These are phyloP conservation scores for Emydura subglobosa DNA, from an alignment of 2,113 vertebrate species.

Conservation along the genomic window DNA sequence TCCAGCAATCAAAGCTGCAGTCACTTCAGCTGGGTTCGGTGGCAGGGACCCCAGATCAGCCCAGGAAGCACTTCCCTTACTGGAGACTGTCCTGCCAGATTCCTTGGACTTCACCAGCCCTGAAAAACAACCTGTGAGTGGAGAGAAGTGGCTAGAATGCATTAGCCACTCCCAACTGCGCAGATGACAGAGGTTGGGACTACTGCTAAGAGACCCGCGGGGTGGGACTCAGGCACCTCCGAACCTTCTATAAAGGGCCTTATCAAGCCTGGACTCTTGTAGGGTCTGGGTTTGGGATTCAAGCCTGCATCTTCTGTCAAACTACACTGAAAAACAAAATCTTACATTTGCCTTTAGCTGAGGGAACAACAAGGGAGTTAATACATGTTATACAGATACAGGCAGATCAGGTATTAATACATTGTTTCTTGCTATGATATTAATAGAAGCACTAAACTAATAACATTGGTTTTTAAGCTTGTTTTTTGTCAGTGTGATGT, in stretches of 20 bases:
- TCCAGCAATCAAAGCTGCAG: no score
- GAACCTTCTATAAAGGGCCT: not conserved
- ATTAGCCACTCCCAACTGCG: no score
- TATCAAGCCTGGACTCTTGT: not conserved
- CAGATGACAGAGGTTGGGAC: no score
- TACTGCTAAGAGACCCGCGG: no score
- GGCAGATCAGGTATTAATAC: constrained; percentile 53
- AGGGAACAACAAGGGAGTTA: constrained; percentile 66
- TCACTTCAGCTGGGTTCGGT: no score
- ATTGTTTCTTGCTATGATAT: constrained; percentile 65
- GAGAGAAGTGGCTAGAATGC: no score
- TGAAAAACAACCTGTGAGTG: no score
- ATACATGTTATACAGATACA: constrained; percentile 57
- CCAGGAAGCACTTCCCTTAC: no score
- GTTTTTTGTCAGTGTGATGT: constrained; percentile 55
- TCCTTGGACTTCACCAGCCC: no score
- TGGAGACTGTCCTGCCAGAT: no score
- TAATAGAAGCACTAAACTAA: constrained; percentile 68
- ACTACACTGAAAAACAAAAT: not conserved
- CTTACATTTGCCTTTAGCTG: constrained; percentile 21
- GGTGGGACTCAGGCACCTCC: no score
- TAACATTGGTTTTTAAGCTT: constrained; percentile 51
- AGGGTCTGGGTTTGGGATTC: not conserved
- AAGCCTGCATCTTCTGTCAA: constrained; percentile 12
- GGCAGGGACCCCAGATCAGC: no score